Base-by-base conservation (phyloP, 1,140 invertebrate genomes). In the Leptestheria dahalacensis region DNA sequence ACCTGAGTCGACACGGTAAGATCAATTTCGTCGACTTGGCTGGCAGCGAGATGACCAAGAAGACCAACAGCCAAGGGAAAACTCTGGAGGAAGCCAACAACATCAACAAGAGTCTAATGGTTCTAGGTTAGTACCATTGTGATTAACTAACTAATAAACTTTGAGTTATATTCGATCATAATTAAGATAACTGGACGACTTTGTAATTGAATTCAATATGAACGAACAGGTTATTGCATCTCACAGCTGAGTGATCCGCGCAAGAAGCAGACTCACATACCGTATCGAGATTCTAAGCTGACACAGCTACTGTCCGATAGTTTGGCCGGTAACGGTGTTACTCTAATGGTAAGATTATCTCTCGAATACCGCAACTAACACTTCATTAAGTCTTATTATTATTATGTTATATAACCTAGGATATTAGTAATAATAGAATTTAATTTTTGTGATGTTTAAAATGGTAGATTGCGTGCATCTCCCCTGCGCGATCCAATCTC, bases 81-180 rank as follows among this genome's bases (percentile, higher is more conserved):
- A 91, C 87, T 0, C 72, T 92, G 55, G 86, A 91, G 68, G 92
- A 96, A 71, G 91, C 91, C 0, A 94, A 94, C 68, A 94, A 92
- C 69, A 97, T 96, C 61, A 97, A 97, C 69, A 89, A 96, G 66
- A 97, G 92, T 65, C 75, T 92, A 0, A 94, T 97, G 80, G 95
- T 97, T 1, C 74, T 98, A 62, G 87, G 85, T 86, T 71, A n/a
- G n/a, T n/a, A n/a, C n/a, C n/a, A n/a, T n/a, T n/a, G n/a, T n/a
- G n/a, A n/a, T n/a, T n/a, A n/a, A n/a, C n/a, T n/a, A n/a, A n/a
- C n/a, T n/a, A n/a, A n/a, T n/a, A n/a, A n/a, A n/a, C n/a, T n/a
- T n/a, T n/a, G n/a, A n/a, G n/a, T n/a, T n/a, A n/a, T n/a, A n/a
- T n/a, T n/a, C n/a, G n/a, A n/a, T n/a, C n/a, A n/a, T n/a, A n/a